Conservation (phyloP, 2,888 invertebrate genomes). For the Adelphocoris suturalis region DNA sequence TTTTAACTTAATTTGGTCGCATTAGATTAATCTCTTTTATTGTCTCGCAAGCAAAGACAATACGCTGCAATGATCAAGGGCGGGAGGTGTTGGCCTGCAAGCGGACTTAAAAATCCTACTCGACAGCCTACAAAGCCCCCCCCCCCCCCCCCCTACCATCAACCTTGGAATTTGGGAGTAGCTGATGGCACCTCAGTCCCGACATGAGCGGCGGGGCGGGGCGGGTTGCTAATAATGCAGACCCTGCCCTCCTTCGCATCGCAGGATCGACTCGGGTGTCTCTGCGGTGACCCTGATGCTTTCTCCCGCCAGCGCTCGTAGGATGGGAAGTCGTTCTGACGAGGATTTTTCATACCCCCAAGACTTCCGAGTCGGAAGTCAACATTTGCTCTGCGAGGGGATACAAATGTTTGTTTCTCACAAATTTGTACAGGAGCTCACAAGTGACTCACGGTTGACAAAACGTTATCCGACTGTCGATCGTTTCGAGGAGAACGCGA, state of each 20-base stretch:
- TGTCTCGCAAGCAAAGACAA: no score
- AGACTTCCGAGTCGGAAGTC: neutral
- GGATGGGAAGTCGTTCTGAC: neutral
- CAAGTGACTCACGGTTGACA: neutral
- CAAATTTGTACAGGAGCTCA: neutral
- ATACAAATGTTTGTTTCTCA: neutral
- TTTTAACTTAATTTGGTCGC: no score
- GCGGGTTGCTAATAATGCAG: conserved; percentile 37
- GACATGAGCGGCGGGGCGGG: neutral
- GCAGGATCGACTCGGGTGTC: conserved; percentile 23
- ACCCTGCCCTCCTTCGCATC: conserved; percentile 47
- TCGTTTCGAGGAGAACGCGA: no score
- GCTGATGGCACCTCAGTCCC: conserved; percentile 39
- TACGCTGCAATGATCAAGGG: no score
- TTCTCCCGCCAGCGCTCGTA: conserved; percentile 18
- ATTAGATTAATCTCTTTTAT: no score
- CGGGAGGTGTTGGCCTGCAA: neutral
- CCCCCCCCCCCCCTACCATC: neutral
- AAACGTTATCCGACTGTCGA: no score
- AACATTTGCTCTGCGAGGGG: neutral
- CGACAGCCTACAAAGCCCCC: conserved; percentile 6
- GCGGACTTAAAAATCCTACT: neutral
- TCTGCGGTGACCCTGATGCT: conserved; percentile 35
- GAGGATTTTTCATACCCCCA: neutral
- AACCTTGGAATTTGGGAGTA: conserved; percentile 43